Conservation (phyloP, 2,888 invertebrate genomes). For the Notodonta dromedarius region DNA sequence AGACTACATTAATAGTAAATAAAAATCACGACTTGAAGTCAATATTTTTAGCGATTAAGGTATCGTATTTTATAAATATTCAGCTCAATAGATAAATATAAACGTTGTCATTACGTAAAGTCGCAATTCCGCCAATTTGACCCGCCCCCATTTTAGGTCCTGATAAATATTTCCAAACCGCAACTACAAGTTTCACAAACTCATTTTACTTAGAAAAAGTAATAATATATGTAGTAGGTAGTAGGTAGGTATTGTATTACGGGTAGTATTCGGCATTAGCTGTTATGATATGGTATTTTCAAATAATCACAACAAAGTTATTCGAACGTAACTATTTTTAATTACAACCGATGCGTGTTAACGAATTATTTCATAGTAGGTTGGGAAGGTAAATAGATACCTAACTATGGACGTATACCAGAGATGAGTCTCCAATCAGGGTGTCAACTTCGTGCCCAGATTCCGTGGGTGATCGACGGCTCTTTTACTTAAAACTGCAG, state of each 20-base stretch:
- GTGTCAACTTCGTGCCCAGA: too few species aligned
- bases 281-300: background rate
- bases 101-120: constrained; percentile 44
- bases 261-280: background rate
- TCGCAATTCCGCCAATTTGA: constrained; percentile 62
- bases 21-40: too few species aligned
- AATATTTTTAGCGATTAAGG: too few species aligned
- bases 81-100: too few species aligned
- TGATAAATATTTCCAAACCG: background rate
- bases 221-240: background rate
- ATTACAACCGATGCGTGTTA: constrained; percentile 12
- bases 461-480: too few species aligned
- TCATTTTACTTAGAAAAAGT: background rate
- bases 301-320: constrained; percentile 29
- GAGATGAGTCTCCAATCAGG: too few species aligned
- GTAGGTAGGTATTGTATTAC: background rate
- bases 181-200: background rate
- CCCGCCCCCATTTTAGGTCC: constrained; percentile 57
- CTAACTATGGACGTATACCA: background rate
- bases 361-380: too few species aligned
- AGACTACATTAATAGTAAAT: background rate
- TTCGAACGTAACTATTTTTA: constrained; percentile 21
- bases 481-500: too few species aligned
- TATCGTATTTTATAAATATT: background rate
- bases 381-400: background rate